These are phyloP conservation scores for Candidula unifasciata DNA, from an alignment of 2,888 invertebrate species.

Conservation along the genomic window DNA sequence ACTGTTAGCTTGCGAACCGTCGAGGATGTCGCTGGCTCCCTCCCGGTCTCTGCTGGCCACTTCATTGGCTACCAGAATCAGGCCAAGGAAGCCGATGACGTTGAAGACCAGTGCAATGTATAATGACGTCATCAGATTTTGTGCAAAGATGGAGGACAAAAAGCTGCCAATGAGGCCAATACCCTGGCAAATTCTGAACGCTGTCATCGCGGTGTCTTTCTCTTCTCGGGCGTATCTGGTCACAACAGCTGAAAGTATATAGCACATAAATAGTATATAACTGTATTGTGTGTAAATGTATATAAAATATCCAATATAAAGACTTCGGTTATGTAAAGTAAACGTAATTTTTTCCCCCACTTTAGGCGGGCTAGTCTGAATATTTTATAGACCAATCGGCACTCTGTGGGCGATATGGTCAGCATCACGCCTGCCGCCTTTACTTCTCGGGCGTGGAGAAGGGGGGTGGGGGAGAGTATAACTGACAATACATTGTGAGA, in stretches of 20 bases:
- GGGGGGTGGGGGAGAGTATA: no score
- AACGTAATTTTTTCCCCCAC: no score
- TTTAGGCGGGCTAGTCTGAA: no score
- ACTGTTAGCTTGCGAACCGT: slow-evolving; percentile 32
- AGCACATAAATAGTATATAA: no score
- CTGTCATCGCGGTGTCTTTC: slow-evolving; percentile 67
- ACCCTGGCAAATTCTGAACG: slow-evolving; percentile 67
- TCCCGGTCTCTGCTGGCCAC: slow-evolving; percentile 43
- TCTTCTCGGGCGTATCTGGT: slow-evolving; percentile 55
- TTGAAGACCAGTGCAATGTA: slow-evolving; percentile 55
- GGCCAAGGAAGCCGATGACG: slow-evolving; percentile 56
- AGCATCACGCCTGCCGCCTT: no score
- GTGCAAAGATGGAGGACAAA: slow-evolving; percentile 53
- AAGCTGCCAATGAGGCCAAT: slow-evolving; percentile 63
- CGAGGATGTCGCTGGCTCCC: slow-evolving; percentile 10
- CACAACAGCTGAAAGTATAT: slow-evolving; percentile 53
- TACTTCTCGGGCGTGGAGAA: no score
- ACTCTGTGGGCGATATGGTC: no score
- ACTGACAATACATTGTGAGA: no score
- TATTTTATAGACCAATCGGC: no score
- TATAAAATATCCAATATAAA: no score
- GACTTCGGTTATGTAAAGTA: no score
- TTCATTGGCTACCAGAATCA: slow-evolving; percentile 55
- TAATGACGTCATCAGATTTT: slow-evolving; percentile 54
- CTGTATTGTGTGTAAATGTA: no score